Evolutionary conservation across 2,113 vertebrate genomes (phyloP).

Genomic region (Riparia riparia): DNA sequence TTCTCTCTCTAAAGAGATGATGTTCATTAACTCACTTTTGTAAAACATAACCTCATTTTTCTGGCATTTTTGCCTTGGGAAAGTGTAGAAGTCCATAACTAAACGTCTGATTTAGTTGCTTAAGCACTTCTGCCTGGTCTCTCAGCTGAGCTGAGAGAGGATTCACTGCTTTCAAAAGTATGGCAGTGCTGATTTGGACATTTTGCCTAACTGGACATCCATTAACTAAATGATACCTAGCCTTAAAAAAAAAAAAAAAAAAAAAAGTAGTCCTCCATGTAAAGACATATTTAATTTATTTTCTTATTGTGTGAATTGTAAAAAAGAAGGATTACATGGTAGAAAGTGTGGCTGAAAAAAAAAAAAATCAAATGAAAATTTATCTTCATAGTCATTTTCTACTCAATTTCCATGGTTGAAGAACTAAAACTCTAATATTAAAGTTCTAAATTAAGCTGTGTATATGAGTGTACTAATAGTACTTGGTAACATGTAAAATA

Average conservation of each 20-base stretch:
- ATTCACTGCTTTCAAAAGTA: neutral
- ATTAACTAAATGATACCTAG: neutral
- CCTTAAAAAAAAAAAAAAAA: neutral
- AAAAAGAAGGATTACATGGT: neutral
- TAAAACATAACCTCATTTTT: neutral
- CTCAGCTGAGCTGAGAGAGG: neutral
- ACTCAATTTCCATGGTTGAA: conserved; percentile 64
- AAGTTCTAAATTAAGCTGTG: conserved; percentile 69
- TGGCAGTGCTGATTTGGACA: neutral
- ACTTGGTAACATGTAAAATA: conserved; percentile 61
- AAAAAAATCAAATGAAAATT: conserved; percentile 29
- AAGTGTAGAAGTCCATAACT: neutral
- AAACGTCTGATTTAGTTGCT: neutral
- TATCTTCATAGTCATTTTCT: conserved; percentile 55
- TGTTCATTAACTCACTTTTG: neutral
- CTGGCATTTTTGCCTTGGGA: neutral
- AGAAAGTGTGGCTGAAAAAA: neutral
- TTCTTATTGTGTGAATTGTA: neutral
- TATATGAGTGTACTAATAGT: conserved; percentile 56
- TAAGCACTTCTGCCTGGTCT: neutral
- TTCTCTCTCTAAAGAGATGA: neutral
- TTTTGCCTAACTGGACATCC: neutral
- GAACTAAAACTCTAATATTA: conserved; percentile 60
- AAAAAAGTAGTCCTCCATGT: neutral
- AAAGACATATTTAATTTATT: neutral